phyloP scores from a whole-genome alignment of 2,113 vertebrate genomes.

The Hippopotamus amphibius region DNA sequence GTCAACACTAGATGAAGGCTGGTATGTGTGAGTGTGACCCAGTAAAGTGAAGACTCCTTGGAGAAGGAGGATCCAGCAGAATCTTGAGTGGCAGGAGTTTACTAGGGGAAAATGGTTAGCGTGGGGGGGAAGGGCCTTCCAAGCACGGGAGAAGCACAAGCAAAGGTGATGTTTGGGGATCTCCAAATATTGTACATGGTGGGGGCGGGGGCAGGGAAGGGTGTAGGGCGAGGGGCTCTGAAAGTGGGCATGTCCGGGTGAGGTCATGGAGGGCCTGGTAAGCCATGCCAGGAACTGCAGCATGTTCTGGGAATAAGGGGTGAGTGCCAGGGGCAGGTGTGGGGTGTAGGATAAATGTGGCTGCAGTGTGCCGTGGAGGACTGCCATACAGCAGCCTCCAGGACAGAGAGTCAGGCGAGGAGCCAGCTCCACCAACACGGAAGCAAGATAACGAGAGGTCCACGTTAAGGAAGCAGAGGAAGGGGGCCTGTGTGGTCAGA shows the following conservation, averaged over 20 bases:
- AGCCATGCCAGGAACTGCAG: background rate
- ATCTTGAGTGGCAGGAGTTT: background rate
- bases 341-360: background rate
- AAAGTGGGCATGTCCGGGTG: accelerated
- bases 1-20: background rate
- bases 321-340: background rate
- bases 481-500: background rate
- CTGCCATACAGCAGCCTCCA: background rate
- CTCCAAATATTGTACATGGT: accelerated
- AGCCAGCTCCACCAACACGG: background rate
- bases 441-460: background rate
- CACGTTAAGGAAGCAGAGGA: background rate
- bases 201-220: background rate
- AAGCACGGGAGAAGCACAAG: background rate
- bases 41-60: background rate
- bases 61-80: background rate
- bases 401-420: background rate
- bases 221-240: background rate
- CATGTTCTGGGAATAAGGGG: background rate
- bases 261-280: background rate
- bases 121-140: background rate
- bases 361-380: background rate
- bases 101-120: background rate
- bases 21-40: background rate
- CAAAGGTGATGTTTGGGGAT: background rate